Conservation (phyloP, 2,113 vertebrate species). For the Chelonoidis abingdonii region DNA sequence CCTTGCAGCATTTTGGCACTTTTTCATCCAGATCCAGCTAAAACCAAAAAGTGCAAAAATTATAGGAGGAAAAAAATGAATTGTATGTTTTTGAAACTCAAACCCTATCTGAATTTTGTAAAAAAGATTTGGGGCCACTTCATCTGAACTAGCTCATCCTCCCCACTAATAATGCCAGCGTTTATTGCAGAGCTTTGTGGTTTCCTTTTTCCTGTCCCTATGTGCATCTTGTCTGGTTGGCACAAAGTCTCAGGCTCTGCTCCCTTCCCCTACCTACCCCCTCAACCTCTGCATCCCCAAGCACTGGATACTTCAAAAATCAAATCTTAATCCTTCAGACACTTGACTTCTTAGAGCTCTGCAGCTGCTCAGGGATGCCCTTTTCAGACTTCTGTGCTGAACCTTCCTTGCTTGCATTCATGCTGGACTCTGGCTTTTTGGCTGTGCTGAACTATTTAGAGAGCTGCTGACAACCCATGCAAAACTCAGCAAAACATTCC, state of each 20-base stretch:
- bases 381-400: slow-evolving; percentile 27
- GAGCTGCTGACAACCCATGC: slow-evolving; percentile 30
- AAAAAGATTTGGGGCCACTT: slow-evolving; percentile 38
- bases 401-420: background rate
- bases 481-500: slow-evolving; percentile 40
- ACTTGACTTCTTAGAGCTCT: background rate
- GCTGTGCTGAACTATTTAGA: background rate
- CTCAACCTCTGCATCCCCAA: slow-evolving; percentile 18
- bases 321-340: background rate
- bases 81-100: slow-evolving; percentile 40
- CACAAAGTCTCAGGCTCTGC: slow-evolving; percentile 9
- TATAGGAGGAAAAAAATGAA: background rate
- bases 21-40: background rate
- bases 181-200: slow-evolving; percentile 55
- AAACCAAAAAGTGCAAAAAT: slow-evolving; percentile 45
- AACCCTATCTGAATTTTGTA: slow-evolving; percentile 11
- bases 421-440: background rate
- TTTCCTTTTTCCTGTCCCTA: slow-evolving; percentile 48
- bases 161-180: slow-evolving; percentile 32
- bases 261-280: background rate
- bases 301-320: slow-evolving; percentile 17
- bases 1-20: slow-evolving; percentile 46
- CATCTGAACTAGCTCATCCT: slow-evolving; percentile 21
- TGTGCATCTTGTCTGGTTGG: slow-evolving; percentile 33
- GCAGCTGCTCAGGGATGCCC: background rate